Evolutionary conservation across 1,140 invertebrate genomes (phyloP).

Genomic region (Aphis craccivora): DNA sequence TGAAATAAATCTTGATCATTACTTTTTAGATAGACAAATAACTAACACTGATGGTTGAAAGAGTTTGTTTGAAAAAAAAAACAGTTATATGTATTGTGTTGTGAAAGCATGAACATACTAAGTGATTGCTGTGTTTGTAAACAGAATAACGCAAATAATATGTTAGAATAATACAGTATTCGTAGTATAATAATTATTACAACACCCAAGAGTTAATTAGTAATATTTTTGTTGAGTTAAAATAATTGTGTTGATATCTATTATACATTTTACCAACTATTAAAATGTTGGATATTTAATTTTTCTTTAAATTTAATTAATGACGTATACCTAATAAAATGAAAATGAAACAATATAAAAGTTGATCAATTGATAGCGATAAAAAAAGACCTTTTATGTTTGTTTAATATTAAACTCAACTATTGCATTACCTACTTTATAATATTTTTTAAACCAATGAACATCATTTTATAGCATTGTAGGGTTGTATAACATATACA

Average conservation of each 20-base stretch:
- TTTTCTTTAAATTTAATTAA: background rate
- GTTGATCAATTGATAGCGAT: background rate
- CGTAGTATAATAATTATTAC: background rate
- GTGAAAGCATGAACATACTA: background rate
- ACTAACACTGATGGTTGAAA: background rate
- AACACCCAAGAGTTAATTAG: background rate
- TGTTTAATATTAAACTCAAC: background rate
- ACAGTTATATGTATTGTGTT: background rate
- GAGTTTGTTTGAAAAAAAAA: background rate
- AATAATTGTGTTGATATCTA: no score
- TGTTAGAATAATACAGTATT: background rate
- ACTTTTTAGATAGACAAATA: background rate
- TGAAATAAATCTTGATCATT: background rate
- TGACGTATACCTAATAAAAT: background rate
- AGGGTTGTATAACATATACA: no score
- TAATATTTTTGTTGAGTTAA: background rate
- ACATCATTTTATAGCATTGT: no score
- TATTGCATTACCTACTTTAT: background rate
- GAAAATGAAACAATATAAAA: background rate
- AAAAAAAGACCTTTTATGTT: background rate
- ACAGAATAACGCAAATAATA: background rate
- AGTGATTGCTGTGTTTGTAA: background rate
- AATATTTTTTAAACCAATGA: no score
- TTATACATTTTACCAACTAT: background rate
- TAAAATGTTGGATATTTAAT: background rate